phyloP scores from a whole-genome alignment of 2,797 vertebrate species.

The Megalops cyprinoides region DNA sequence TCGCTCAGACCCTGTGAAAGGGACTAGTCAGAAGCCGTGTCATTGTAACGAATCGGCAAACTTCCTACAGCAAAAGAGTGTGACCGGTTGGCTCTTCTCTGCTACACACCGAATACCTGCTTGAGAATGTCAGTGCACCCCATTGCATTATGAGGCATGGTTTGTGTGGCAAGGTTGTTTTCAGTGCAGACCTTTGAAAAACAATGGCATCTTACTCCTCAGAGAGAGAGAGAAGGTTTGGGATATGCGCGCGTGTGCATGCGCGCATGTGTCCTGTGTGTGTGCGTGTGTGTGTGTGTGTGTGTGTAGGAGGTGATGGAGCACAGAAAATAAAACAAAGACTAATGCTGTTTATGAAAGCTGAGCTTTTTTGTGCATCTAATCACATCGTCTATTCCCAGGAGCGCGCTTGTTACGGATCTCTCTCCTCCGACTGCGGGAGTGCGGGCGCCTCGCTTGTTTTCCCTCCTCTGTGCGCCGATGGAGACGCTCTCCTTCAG shows the following conservation, averaged over 20 bases:
- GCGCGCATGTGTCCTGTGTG: slow-evolving; percentile 64
- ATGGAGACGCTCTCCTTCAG: slow-evolving; percentile 96
- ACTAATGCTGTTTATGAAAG: slow-evolving; percentile 90
- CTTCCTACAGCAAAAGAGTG: no score
- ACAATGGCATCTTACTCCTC: slow-evolving; percentile 14
- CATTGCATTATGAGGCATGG: slow-evolving; percentile 36
- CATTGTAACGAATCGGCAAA: not conserved
- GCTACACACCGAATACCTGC: no score
- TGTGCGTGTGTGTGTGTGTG: no score
- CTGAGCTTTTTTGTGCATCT: slow-evolving; percentile 82
- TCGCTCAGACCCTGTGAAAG: not conserved
- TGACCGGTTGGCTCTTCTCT: no score
- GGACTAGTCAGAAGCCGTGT: not conserved
- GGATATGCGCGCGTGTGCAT: slow-evolving; percentile 64
- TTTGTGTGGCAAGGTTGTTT: not conserved
- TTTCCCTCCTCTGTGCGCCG: slow-evolving; percentile 89
- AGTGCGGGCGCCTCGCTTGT: slow-evolving; percentile 83
- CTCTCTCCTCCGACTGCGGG: slow-evolving; percentile 86
- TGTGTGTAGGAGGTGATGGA: slow-evolving; percentile 61
- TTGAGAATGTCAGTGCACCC: slow-evolving; percentile 49
- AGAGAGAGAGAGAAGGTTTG: slow-evolving; percentile 44
- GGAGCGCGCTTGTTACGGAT: slow-evolving; percentile 87
- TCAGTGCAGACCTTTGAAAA: slow-evolving; percentile 34
- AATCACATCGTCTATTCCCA: slow-evolving; percentile 91
- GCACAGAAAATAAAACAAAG: slow-evolving; percentile 67